Evolutionary conservation across 2,113 vertebrate species (phyloP), one percentile per base, ranked within the genome.

Genomic region (Cyrtonyx montezumae): DNA sequence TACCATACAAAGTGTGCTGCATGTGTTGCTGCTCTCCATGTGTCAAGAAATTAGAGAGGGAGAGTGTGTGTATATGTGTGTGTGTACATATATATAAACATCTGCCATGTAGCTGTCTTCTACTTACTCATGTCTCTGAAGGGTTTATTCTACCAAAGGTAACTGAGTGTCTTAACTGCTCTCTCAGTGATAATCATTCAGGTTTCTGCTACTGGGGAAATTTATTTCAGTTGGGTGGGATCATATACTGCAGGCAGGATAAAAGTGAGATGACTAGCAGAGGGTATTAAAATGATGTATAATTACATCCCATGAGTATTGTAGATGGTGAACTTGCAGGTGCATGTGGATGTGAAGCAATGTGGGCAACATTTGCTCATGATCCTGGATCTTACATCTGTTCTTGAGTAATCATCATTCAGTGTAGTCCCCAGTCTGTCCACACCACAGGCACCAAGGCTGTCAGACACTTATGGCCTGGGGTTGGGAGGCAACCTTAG

Each of bases 11-110:
- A 96, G 94, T 71, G 73, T 63, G 61, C 82, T 94, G 79, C 93
- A 43, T 84, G 77, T 68, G 78, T 94, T 92, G 90, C 93, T 95
- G 90, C 62, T 95, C 75, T 85, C 79, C 94, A 87, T 23, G 86
- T 93, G 95, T 94, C 95, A 97, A 94, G 93, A 95, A 91, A 92
- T 91, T 86, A 91, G 86, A 93, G 91, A 95, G 75, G 84, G 36
- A 83, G 69, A 69, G 71, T 76, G 62, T 88, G 58, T 90, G 66
- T 96, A 71, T 91, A 90, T 88, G 66, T 87, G 79, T 2, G 1
- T 49, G 20, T 85, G 55, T 86, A 34, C 25, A 46, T 79, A 69
- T 78, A 67, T 81, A 85, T 93, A 97, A 97, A 97, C 96, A 98
- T 87, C 92, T 97, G 95, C 88, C 93, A 84, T 42, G 55, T 88